These are phyloP conservation scores for Mus minutoides DNA, from an alignment of 2,797 vertebrate genomes.

Conservation along the genomic window DNA sequence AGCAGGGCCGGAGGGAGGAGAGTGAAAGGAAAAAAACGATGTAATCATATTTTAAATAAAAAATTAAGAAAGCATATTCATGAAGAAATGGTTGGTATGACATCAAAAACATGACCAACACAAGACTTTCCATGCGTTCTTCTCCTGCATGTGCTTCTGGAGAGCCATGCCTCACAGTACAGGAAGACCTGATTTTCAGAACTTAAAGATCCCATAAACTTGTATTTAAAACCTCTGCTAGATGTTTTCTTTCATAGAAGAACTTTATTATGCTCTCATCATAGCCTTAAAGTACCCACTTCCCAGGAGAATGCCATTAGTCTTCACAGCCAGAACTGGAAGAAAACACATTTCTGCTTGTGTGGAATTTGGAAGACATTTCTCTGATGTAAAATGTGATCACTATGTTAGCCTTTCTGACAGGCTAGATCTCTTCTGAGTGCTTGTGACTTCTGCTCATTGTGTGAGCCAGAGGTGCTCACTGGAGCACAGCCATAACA, in stretches of 20 bases:
- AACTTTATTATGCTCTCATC: not conserved
- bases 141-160: not conserved
- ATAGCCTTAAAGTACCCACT: not conserved
- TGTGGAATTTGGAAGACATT: slow-evolving; percentile 11
- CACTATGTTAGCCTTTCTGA: not conserved
- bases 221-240: not conserved
- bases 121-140: not conserved
- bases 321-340: not conserved
- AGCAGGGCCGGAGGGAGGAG: not conserved
- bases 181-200: not conserved
- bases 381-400: slow-evolving; percentile 15
- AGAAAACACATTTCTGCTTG: slow-evolving; percentile 26
- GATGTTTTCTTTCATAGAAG: not conserved
- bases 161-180: not conserved
- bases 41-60: not conserved
- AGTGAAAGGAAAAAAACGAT: not conserved
- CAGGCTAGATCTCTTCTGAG: slow-evolving; percentile 4
- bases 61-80: not conserved
- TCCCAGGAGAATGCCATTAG: not conserved
- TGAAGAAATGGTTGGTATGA: not conserved
- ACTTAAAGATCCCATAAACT: not conserved
- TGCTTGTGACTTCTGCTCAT: slow-evolving; percentile 22
- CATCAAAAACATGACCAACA: not conserved
- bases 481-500: not conserved
- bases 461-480: slow-evolving; percentile 41